Base-by-base conservation (phyloP, 2,888 invertebrate genomes). In the Arctia plantaginis region DNA sequence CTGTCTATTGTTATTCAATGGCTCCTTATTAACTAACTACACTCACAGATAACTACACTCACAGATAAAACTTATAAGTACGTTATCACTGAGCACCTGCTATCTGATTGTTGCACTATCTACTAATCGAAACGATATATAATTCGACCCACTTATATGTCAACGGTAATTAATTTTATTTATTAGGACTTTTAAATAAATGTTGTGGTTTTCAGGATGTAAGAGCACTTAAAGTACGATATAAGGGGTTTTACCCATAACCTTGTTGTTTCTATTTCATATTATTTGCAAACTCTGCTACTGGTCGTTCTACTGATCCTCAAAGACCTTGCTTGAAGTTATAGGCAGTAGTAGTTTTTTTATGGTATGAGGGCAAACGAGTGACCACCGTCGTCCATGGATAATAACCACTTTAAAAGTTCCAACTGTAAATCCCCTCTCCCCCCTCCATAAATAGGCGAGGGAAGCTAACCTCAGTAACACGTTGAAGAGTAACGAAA, bases 101-200 rank as follows among this genome's bases (percentile, higher is more conserved):
- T 86, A 85, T 82, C 83, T 72, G 73, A 82, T 77, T 77, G 80
- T 73, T 83, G 67, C 59, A 87, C 83, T 86, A 70, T 72, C 66
- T 66, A 76, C 76, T 84, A 85, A 88, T 87, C 86, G 86, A 79
- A 70, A 70, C 64, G 80, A 82, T 86, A 81, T 74, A 81, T 79
- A 80, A 77, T 80, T 76, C 80, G 84, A 77, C 85, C 86, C 82
- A 86, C 79, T 87, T 86, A 73, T 81, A 64, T 59, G 55, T 74
- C 74, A 65, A 62, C 41, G 71, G 55, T 79, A 78, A 80, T 85
- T 77, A 78, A 82, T 80, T 73, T 70, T 71, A 72, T 77, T 69
- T 55, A 35, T 39, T 55, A 27, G 27, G 55, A n/a, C 35, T 65
- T 35, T 47, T 47, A 30, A 20, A 44, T 44, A 66, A 0, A 27